Conservation (phyloP, 64 coral and sea anemone genomes). For the Stichodactyla mertensii region DNA sequence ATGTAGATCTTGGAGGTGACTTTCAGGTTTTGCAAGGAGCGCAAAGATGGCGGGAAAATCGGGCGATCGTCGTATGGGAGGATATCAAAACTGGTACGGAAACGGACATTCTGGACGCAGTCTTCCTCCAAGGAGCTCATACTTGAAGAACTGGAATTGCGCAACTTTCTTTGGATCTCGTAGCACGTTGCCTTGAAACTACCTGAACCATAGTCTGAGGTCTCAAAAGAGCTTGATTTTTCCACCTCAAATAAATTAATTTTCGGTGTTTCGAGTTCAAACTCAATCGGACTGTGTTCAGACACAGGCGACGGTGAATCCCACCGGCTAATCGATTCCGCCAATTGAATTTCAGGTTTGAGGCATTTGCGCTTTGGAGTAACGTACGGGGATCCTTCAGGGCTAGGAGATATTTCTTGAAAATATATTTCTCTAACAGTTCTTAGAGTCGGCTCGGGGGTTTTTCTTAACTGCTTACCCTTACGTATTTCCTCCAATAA, state of each 20-base stretch:
- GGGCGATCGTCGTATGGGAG: slow-evolving; percentile 9
- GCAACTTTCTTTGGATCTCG: slow-evolving; percentile 2
- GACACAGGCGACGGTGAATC: slow-evolving; percentile 66
- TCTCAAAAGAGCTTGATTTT: background rate
- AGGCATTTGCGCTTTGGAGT: slow-evolving; percentile 73
- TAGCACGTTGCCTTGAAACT: background rate
- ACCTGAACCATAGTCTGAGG: background rate
- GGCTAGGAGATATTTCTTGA: slow-evolving; percentile 42
- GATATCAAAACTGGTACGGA: background rate
- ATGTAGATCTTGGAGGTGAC: slow-evolving; percentile 27
- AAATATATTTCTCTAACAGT: slow-evolving; percentile 77
- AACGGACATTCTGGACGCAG: background rate
- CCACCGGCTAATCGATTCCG: slow-evolving; percentile 74
- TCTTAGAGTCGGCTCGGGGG: slow-evolving; percentile 45
- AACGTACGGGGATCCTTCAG: slow-evolving; percentile 23
- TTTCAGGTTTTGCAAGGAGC: slow-evolving; percentile 10
- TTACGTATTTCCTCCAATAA: slow-evolving; percentile 65
- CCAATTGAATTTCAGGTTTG: slow-evolving; percentile 59
- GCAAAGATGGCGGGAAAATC: slow-evolving; percentile 17
- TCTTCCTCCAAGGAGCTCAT: slow-evolving; percentile 25
- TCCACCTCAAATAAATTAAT: slow-evolving; percentile 35
- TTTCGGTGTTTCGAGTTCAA: slow-evolving; percentile 42
- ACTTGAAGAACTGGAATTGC: slow-evolving; percentile 37
- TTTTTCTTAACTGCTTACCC: slow-evolving; percentile 40
- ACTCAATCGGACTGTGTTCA: slow-evolving; percentile 38